Base-by-base conservation (phyloP, 2,888 invertebrate species). In the Lithodes maja region DNA sequence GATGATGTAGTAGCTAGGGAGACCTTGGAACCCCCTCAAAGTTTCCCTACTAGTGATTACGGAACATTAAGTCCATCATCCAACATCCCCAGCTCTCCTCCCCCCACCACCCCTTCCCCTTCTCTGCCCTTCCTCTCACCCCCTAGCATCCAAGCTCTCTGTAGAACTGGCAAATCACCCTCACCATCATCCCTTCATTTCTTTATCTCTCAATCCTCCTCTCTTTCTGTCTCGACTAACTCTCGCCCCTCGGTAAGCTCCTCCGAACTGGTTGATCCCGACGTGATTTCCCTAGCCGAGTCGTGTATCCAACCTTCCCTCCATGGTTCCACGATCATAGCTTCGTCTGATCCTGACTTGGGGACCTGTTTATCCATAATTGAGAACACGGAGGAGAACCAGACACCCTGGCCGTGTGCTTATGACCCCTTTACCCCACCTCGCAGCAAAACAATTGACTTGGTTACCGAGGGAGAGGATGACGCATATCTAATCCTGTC, bases 1-100 rank as follows among this genome's bases (percentile, higher is more conserved):
- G 61, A 61, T 61, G 61, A 61, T 5, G 61, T 12, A 61, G 61
- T 5, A 61, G 53, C 61, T 17, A 3, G 9, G 2, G 55, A 53
- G 12, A 15, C 49, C 5, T 33, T 33, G 33, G 33, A 33, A 33
- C 79, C 79, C 17, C 83, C 82, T 5, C 81, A 85, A 1, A 71
- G 75, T 12, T 89, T 85, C 17, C 88, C 88, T 2, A 54, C 81
- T 15, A 89, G 88, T 81, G 88, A 89, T 33, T 89, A 89, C 81
- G 88, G 88, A 9, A 81, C 85, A 12, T 75, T 89, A n/a, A 89
- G 88, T 53, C 88, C 88, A 9, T 74, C 49, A 9, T 89, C 88
- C 1, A 61, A 61, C 12, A 71, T 74, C 54, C 33, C 88, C 74
- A 54, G 33, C 69, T 53, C 80, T 80, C 69, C 85, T 61, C 12